These are phyloP conservation scores for Tokudaia tokunoshimensis DNA, from an alignment of 2,797 vertebrate genomes.

Conservation along the genomic window DNA sequence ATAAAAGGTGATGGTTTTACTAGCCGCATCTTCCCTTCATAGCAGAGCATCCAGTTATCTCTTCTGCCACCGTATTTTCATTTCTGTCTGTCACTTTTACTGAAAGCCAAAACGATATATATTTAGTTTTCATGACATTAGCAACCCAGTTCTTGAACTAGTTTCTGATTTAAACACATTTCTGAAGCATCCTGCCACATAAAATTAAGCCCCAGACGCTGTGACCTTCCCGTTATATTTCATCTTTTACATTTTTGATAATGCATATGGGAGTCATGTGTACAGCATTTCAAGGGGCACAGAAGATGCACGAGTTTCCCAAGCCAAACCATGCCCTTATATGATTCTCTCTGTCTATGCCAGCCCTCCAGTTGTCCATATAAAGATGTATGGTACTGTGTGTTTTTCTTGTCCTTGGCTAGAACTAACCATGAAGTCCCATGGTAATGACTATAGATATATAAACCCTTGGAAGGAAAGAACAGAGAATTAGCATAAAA, in stretches of 20 bases:
- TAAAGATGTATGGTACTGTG: not conserved
- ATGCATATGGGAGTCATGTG: not conserved
- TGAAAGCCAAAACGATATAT: not conserved
- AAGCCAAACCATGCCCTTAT: not conserved
- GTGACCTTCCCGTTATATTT: not conserved
- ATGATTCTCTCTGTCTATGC: not conserved
- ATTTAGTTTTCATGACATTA: constrained; percentile 50
- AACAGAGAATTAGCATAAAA: not conserved
- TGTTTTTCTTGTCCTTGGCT: not conserved
- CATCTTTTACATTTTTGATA: not conserved
- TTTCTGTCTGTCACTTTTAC: not conserved
- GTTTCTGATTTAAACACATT: not conserved
- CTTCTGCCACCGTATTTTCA: not conserved
- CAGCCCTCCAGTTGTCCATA: not conserved
- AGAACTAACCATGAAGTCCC: not conserved
- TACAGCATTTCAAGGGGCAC: not conserved
- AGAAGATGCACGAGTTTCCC: not conserved
- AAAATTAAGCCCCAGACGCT: not conserved
- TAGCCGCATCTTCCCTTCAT: not conserved
- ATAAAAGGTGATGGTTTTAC: not conserved
- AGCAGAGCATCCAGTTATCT: not conserved
- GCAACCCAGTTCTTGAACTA: not conserved
- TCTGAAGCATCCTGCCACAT: not conserved
- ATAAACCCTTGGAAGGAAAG: not conserved
- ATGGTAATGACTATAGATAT: not conserved